A percentile compares a stretch with the other conserved stretches of the same genome.
Conservation (phyloP, 2,113 vertebrate genomes). For the Cryptomyrus ogoouensis region DNA sequence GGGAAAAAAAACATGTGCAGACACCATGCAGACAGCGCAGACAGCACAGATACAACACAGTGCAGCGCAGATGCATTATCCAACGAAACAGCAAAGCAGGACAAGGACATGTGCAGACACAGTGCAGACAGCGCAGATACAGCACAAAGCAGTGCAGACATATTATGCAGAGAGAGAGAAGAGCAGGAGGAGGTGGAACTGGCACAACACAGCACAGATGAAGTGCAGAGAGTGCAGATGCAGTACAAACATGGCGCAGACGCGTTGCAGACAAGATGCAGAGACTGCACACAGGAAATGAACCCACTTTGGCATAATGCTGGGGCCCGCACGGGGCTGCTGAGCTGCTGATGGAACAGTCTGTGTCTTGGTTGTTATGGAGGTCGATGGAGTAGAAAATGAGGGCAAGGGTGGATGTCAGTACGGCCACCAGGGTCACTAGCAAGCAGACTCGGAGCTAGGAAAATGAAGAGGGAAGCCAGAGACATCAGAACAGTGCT, state of each 20-base stretch:
- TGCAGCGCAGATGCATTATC: neutral
- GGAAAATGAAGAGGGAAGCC: neutral
- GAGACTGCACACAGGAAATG: neutral
- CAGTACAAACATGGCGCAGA: neutral
- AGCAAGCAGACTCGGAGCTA: slow-evolving; percentile 46
- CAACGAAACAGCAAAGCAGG: neutral
- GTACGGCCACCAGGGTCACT: slow-evolving; percentile 24
- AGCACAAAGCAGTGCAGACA: neutral
- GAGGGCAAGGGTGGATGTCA: slow-evolving; percentile 48
- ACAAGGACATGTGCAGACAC: neutral
- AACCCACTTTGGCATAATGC: slow-evolving; percentile 37
- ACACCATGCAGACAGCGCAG: neutral
- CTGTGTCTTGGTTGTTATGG: neutral
- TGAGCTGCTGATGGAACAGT: neutral
- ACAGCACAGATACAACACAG: neutral
- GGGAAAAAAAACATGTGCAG: neutral
- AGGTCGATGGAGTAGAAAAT: slow-evolving; percentile 56
- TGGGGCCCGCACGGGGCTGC: fast-evolving
- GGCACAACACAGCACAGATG: neutral
- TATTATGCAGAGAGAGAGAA: neutral
- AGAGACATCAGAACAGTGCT: neutral
- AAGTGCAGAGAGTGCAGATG: neutral
- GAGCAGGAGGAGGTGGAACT: neutral
- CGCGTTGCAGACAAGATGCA: neutral
- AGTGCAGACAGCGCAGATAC: neutral